phyloP scores from a whole-genome alignment of 2,888 invertebrate species.

The Leptinotarsa rubiginosa region DNA sequence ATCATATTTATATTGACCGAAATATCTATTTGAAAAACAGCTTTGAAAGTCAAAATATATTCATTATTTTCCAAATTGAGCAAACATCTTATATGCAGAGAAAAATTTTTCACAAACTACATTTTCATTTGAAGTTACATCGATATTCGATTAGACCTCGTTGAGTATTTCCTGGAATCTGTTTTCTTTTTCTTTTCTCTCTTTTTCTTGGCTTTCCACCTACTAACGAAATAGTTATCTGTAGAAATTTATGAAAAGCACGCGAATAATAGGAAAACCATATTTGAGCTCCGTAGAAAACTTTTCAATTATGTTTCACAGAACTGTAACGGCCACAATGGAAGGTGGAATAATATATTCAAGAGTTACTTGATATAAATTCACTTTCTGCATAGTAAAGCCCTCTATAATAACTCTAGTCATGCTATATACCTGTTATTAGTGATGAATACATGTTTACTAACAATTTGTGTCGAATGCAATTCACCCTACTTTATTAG shows the following conservation, averaged over 20 bases:
- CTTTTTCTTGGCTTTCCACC: neutral
- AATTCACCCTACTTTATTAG: conserved; percentile 25
- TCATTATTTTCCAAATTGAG: too few species aligned
- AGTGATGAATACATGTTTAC: conserved; percentile 35
- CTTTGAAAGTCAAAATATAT: too few species aligned
- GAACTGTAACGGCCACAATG: conserved; percentile 14
- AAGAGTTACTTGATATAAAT: conserved; percentile 40
- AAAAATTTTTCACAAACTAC: too few species aligned
- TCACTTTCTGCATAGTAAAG: conserved; percentile 27
- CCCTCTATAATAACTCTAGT: conserved; percentile 32
- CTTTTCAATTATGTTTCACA: conserved; percentile 12
- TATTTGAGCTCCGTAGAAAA: conserved; percentile 7
- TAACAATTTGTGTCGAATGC: conserved; percentile 41
- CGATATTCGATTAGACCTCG: neutral
- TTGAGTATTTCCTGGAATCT: neutral
- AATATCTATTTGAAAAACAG: too few species aligned
- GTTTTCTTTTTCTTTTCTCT: neutral
- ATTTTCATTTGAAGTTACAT: too few species aligned
- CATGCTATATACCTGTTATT: conserved; percentile 38
- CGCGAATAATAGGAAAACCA: conserved; percentile 8
- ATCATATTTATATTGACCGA: too few species aligned
- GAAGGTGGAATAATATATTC: conserved; percentile 34
- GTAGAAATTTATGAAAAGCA: conserved; percentile 15
- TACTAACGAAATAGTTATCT: neutral
- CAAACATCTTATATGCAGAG: too few species aligned